Percentiles rank a stretch among this genome's conserved stretches.
These are phyloP conservation scores for Leuciscus idus DNA, from an alignment of 2,113 vertebrate genomes.

Conservation along the genomic window DNA sequence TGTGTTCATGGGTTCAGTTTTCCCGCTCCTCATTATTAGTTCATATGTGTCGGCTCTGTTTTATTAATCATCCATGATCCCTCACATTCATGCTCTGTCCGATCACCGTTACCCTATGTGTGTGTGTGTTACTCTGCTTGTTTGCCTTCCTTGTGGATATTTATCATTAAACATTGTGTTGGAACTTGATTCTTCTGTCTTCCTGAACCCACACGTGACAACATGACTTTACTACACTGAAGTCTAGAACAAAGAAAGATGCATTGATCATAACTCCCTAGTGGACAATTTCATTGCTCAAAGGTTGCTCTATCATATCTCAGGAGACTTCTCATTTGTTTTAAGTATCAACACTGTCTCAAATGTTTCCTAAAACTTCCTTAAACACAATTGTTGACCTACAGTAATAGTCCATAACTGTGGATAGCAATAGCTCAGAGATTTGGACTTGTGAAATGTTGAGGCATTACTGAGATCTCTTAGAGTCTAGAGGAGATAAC, in stretches of 20 bases:
- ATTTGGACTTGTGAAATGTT: not conserved
- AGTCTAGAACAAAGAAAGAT: not conserved
- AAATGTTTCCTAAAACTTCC: not conserved
- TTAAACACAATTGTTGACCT: not conserved
- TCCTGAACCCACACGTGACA: no score
- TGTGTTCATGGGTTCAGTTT: no score
- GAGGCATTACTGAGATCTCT: not conserved
- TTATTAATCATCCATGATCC: no score
- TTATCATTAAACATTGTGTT: no score
- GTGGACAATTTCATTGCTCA: not conserved
- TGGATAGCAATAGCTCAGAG: not conserved
- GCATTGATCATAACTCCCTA: not conserved
- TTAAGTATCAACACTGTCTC: not conserved
- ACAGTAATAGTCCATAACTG: not conserved
- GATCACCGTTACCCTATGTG: no score
- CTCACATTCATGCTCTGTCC: no score
- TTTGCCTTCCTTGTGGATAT: no score
- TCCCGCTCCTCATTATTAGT: no score
- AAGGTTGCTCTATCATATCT: not conserved
- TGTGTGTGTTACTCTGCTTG: no score
- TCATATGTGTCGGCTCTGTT: no score
- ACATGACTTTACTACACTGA: no score
- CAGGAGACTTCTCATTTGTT: not conserved
- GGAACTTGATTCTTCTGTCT: no score
- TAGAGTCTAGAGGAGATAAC: not conserved